A percentile compares a stretch with the other conserved stretches of the same genome.
Evolutionary conservation across 2,888 invertebrate species (phyloP).

Genomic region (Nezara viridula): DNA sequence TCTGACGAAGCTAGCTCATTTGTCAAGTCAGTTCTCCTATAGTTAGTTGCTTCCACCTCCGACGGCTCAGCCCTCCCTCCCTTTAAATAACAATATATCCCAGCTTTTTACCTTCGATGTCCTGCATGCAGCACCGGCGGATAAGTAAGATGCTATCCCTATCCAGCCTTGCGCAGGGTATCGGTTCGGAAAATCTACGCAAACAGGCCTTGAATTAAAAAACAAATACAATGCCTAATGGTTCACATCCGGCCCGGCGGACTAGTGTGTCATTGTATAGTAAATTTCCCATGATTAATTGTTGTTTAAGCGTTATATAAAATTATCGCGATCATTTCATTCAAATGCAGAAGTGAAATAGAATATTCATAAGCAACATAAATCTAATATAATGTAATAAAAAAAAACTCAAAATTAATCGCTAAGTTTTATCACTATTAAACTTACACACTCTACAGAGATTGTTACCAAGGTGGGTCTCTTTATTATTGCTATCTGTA

Average conservation of each 20-base stretch:
- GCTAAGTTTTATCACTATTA: too few relatives aligned
- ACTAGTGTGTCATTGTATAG: not conserved
- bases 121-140: too few relatives aligned
- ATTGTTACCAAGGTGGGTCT: too few relatives aligned
- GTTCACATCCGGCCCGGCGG: not conserved
- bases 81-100: constrained; percentile 5
- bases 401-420: too few relatives aligned
- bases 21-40: constrained; percentile 49
- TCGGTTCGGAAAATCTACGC: not conserved
- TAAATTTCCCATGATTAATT: not conserved
- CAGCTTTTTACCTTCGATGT: not conserved
- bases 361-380: too few relatives aligned
- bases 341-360: too few relatives aligned
- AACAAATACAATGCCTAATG: constrained; percentile 11
- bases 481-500: too few relatives aligned
- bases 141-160: not conserved
- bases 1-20: constrained; percentile 53
- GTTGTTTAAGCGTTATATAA: not conserved
- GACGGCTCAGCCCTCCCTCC: not conserved
- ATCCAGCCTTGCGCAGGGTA: not conserved
- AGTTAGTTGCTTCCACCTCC: constrained; percentile 8
- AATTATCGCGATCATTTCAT: not conserved
- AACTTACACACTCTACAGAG: too few relatives aligned
- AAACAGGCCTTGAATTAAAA: not conserved
- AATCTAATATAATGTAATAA: too few relatives aligned